A percentile compares a stretch with the other conserved stretches of the same genome.
phyloP scores from a whole-genome alignment of 2,797 vertebrate species.

The Geotrypetes seraphini region DNA sequence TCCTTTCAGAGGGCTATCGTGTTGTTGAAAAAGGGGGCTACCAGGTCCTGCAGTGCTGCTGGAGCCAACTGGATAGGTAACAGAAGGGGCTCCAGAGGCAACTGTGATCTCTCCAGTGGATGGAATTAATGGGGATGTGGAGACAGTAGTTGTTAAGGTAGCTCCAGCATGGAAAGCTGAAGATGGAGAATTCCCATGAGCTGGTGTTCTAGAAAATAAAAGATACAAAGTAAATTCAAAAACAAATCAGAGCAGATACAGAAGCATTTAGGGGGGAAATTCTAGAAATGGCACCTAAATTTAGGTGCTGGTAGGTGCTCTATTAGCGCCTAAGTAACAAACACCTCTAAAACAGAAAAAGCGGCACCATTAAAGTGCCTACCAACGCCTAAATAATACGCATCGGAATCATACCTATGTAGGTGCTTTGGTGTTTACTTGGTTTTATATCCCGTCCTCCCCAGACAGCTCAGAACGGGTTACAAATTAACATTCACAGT shows the following conservation, averaged over 20 bases:
- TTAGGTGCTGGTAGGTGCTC: too few relatives aligned
- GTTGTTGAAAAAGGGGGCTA: slow-evolving; percentile 65
- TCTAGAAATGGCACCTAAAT: too few relatives aligned
- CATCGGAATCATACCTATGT: too few relatives aligned
- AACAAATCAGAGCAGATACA: neutral
- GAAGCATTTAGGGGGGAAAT: too few relatives aligned
- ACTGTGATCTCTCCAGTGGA: slow-evolving; percentile 22
- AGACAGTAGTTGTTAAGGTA: slow-evolving; percentile 18
- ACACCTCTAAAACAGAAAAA: too few relatives aligned
- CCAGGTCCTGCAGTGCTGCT: slow-evolving; percentile 49
- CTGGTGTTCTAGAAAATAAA: slow-evolving; percentile 38
- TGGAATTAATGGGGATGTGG: slow-evolving; percentile 24
- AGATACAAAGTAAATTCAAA: slow-evolving; percentile 1
- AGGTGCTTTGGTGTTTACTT: too few relatives aligned
- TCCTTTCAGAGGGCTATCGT: slow-evolving; percentile 57
- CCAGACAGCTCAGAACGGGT: too few relatives aligned
- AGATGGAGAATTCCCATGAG: slow-evolving; percentile 21
- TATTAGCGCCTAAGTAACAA: too few relatives aligned
- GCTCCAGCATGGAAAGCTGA: slow-evolving; percentile 29
- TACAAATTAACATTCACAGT: too few relatives aligned
- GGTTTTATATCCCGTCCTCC: too few relatives aligned
- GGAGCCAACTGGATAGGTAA: slow-evolving; percentile 35
- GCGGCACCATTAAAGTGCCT: too few relatives aligned
- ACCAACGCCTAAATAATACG: too few relatives aligned
- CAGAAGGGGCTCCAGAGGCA: slow-evolving; percentile 35